Percentiles rank a stretch among this genome's conserved stretches.
Evolutionary conservation across 2,113 vertebrate genomes (phyloP).

Genomic region (Crocuta crocuta): DNA sequence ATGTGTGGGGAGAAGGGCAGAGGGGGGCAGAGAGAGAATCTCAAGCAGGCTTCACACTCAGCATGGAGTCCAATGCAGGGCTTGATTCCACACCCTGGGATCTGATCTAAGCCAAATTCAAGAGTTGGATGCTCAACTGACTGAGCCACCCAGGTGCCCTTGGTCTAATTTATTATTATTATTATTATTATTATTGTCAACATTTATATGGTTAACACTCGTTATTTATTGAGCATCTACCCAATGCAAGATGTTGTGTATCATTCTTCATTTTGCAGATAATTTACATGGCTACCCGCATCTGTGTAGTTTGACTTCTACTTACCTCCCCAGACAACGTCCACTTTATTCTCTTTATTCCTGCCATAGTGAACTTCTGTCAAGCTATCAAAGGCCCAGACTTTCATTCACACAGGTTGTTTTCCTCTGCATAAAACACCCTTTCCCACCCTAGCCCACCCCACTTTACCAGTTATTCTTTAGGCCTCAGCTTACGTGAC

Average conservation of each 20-base stretch:
- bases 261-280: not conserved
- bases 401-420: not conserved
- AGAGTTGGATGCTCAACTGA: too few relatives aligned
- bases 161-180: not conserved
- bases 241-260: not conserved
- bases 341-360: not conserved
- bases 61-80: too few relatives aligned
- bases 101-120: too few relatives aligned
- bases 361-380: not conserved
- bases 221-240: not conserved
- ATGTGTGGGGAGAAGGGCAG: too few relatives aligned
- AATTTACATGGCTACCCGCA: not conserved
- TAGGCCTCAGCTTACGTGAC: not conserved
- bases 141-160: too few relatives aligned
- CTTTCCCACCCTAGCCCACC: not conserved
- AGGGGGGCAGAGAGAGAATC: too few relatives aligned
- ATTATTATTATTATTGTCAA: not conserved
- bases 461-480: not conserved
- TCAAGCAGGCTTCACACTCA: too few relatives aligned
- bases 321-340: not conserved
- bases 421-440: not conserved
- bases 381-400: not conserved
- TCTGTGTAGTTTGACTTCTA: not conserved
- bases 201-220: not conserved
- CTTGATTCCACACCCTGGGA: too few relatives aligned